phyloP scores from a whole-genome alignment of 2,888 invertebrate genomes.

The Chouioia cunea region DNA sequence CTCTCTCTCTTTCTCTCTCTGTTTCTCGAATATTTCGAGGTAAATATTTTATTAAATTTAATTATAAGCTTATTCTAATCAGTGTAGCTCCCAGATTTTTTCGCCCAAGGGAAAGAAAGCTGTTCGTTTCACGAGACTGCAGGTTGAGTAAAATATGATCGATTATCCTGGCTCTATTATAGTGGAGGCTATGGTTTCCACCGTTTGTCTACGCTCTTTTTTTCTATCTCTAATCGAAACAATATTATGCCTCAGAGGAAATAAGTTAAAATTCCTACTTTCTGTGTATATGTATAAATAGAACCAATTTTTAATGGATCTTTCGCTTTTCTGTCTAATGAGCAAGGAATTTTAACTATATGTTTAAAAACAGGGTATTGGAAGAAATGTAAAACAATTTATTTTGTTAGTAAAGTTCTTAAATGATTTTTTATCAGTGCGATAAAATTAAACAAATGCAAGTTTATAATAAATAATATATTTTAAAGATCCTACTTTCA shows the following conservation, averaged over 20 bases:
- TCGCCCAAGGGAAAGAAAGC: neutral
- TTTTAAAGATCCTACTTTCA: too few relatives aligned
- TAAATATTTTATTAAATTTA: slow-evolving; percentile 33
- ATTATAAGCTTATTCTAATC: slow-evolving; percentile 7
- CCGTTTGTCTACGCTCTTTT: neutral
- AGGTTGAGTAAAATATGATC: slow-evolving; percentile 34
- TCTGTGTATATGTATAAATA: neutral
- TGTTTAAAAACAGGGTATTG: too few relatives aligned
- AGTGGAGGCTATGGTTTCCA: neutral
- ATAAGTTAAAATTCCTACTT: slow-evolving; percentile 40
- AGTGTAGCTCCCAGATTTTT: too few relatives aligned
- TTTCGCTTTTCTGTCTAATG: too few relatives aligned
- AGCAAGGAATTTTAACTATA: too few relatives aligned
- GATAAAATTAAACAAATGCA: too few relatives aligned
- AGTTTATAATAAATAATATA: too few relatives aligned
- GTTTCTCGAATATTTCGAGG: slow-evolving; percentile 7
- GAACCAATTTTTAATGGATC: slow-evolving; percentile 49
- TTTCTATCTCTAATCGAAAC: slow-evolving; percentile 14
- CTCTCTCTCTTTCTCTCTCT: neutral
- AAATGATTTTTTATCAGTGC: too few relatives aligned
- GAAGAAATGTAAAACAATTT: too few relatives aligned
- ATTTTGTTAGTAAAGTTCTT: too few relatives aligned
- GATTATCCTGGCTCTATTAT: slow-evolving; percentile 28
- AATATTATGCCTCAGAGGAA: slow-evolving; percentile 31
- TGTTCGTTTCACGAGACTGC: neutral